A percentile compares a stretch with the other conserved stretches of the same genome.
These are phyloP conservation scores for Habrosyne pyritoides DNA, from an alignment of 2,888 invertebrate species.

Conservation along the genomic window DNA sequence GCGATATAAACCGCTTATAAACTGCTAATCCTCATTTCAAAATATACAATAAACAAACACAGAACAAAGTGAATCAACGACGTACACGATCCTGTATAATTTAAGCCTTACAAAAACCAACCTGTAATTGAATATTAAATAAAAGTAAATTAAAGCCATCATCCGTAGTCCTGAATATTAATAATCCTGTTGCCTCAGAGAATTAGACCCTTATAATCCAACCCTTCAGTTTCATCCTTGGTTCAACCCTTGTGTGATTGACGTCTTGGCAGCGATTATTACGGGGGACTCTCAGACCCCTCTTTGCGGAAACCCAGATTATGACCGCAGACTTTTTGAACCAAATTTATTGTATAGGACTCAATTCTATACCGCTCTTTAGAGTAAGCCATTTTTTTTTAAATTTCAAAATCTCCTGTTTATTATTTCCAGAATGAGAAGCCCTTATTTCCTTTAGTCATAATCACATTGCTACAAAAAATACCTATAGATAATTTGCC, in stretches of 20 bases:
- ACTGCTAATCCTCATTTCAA: conserved; percentile 26
- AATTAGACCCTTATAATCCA: conserved; percentile 79
- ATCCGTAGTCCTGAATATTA: conserved; percentile 67
- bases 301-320: conserved; percentile 52
- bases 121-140: conserved; percentile 63
- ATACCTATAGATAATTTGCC: no score
- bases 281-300: conserved; percentile 47
- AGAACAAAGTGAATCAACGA: conserved; percentile 21
- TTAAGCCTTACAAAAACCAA: conserved; percentile 43
- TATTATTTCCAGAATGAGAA: no score
- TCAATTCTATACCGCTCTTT: conserved; percentile 2
- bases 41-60: conserved; percentile 23
- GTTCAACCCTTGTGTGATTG: conserved; percentile 71
- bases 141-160: conserved; percentile 68
- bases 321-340: conserved; percentile 47
- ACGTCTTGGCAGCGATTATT: conserved; percentile 69
- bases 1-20: conserved; percentile 32
- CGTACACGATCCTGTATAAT: conserved; percentile 33
- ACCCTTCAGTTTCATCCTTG: conserved; percentile 74
- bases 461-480: no score
- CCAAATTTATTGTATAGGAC: conserved; percentile 23
- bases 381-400: neutral
- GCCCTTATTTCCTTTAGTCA: no score
- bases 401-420: neutral
- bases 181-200: conserved; percentile 68